Evolutionary conservation across 1,140 invertebrate species (phyloP), one percentile per base, ranked within the genome.

Genomic region (Zelostemma sp.): DNA sequence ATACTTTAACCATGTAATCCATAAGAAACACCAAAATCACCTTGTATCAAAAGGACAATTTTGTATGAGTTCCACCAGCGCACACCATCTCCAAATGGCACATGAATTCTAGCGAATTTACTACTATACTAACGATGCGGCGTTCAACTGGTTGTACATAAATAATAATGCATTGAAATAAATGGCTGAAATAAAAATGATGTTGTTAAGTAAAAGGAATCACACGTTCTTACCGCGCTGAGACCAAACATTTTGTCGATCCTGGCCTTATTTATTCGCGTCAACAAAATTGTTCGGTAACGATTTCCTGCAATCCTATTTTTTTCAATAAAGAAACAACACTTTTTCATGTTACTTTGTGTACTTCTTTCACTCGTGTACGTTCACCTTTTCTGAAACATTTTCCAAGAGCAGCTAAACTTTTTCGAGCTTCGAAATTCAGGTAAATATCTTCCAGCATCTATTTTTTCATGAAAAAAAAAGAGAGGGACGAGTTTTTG

Each of bases 21-120:
- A 65, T 83, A 84, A 82, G 77, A 80, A 84, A 84, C 80, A 84
- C 80, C 81, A 83, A 84, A 83, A 80, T 80, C 77, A 83, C 76
- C 51, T 67, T 80, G 74, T 81, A 82, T 80, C 68, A 80, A 82
- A 68, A 83, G 74, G 43, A 79, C 81, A 83, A 81, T 85, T 84
- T 83, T 83, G 80, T 85, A 80, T 83, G 77, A 85, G 80, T 83
- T 83, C 70, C 72, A 80, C 73, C 73, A 71, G 72, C 80, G 80
- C 81, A 84, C 83, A 80, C 78, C 74, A 81, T 81, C 72, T 83
- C 75, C 77, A n/a, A 82, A 80, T 75, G 74, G 80, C 80, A 83
- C 76, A 81, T 33, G 70, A 78, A 65, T 76, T 74, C 75, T 77
- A 76, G 66, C 55, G 70, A 68, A 81, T 60, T 77, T 78, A 82